Evolutionary conservation across 2,888 invertebrate species (phyloP).

Genomic region (Bellardia bayeri): DNA sequence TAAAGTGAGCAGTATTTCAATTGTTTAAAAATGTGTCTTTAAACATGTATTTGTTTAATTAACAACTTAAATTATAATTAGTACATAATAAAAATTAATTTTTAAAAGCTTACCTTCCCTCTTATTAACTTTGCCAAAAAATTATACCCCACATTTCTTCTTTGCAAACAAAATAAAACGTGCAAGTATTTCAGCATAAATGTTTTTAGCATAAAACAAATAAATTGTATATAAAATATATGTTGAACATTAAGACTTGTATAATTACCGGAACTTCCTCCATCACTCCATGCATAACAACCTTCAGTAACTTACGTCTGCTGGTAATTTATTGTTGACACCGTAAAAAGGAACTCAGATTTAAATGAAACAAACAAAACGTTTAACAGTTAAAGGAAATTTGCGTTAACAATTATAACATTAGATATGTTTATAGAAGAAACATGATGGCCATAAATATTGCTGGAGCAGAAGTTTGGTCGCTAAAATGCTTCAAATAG

Average conservation of each 20-base stretch:
- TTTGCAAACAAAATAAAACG: constrained; percentile 14
- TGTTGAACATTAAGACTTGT: not conserved
- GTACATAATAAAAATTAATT: no score
- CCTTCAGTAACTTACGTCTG: not conserved
- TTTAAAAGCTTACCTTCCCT: no score
- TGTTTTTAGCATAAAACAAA: not conserved
- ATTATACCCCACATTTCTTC: not conserved
- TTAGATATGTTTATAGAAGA: not conserved
- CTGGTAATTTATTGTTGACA: not conserved
- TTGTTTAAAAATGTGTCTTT: no score
- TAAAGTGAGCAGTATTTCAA: no score
- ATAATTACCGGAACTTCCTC: not conserved
- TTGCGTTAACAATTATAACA: not conserved
- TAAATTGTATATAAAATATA: not conserved
- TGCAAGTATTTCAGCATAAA: constrained; percentile 12
- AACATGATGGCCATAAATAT: not conserved
- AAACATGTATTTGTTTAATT: no score
- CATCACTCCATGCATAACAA: not conserved
- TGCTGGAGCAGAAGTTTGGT: not conserved
- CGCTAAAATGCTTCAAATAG: not conserved
- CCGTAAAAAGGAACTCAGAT: not conserved
- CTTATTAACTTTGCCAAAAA: not conserved
- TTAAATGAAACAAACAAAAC: not conserved
- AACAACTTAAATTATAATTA: no score
- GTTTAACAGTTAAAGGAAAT: constrained; percentile 3